These are phyloP conservation scores for Megaustenia siamemsis DNA, from an alignment of 2,888 invertebrate species.

Conservation along the genomic window DNA sequence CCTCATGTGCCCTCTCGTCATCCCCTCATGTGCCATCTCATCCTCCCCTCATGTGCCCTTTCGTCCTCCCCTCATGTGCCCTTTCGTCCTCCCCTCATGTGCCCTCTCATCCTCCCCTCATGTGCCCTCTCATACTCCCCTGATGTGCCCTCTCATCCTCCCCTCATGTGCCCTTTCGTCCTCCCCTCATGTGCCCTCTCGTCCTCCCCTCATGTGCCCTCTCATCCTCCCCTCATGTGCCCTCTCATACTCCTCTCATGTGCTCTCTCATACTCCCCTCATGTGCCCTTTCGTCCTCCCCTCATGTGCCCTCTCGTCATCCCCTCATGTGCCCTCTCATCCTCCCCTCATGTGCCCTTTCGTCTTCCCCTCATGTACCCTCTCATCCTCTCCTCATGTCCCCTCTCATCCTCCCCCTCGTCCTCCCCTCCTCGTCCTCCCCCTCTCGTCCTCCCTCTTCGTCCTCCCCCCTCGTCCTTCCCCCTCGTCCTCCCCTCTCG, in stretches of 20 bases:
- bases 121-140: no score
- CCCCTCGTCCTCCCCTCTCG: background rate
- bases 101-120: no score
- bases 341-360: background rate
- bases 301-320: slow-evolving; percentile 16
- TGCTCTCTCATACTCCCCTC: background rate
- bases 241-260: background rate
- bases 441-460: background rate
- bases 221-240: slow-evolving; percentile 6
- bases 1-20: no score
- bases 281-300: slow-evolving; percentile 8
- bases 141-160: no score
- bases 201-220: slow-evolving; percentile 16
- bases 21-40: no score
- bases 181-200: no score
- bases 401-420: background rate
- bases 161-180: no score
- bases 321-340: background rate
- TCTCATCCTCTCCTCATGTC: background rate
- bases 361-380: background rate
- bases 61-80: no score
- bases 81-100: no score
- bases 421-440: background rate
- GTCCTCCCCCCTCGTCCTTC: background rate
- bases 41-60: no score